phyloP scores from a whole-genome alignment of 2,797 vertebrate genomes.

The Leptodactylus fallax region DNA sequence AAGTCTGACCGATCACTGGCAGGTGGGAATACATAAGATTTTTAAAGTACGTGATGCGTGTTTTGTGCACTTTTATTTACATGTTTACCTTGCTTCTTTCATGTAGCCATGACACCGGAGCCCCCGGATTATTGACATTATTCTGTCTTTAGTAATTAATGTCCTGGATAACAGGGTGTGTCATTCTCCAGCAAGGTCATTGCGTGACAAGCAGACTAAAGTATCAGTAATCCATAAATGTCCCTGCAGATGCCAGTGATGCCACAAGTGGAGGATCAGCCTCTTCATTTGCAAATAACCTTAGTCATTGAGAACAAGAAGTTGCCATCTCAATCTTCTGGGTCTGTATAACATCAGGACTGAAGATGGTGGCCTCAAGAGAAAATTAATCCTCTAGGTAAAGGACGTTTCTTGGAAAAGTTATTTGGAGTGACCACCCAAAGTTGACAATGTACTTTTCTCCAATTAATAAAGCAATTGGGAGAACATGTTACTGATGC shows the following conservation, averaged over 20 bases:
- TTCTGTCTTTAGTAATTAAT: conserved; percentile 44
- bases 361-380: neutral
- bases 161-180: conserved; percentile 34
- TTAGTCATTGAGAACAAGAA: neutral
- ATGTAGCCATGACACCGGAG: conserved; percentile 43
- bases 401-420: neutral
- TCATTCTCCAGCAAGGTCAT: conserved; percentile 36
- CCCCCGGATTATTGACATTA: conserved; percentile 38
- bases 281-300: conserved; percentile 8
- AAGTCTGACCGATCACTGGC: conserved; percentile 30
- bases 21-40: conserved; percentile 46
- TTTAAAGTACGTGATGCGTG: conserved; percentile 13
- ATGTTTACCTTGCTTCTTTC: conserved; percentile 30
- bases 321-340: neutral
- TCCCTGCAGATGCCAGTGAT: conserved; percentile 24
- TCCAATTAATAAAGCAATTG: neutral
- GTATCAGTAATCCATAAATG: conserved; percentile 8
- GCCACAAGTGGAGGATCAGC: neutral
- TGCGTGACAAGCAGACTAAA: conserved; percentile 26
- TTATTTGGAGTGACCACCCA: neutral
- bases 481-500: too few relatives aligned
- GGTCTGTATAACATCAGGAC: neutral
- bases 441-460: neutral
- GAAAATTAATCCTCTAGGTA: neutral
- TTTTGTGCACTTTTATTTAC: conserved; percentile 31